These are phyloP conservation scores for Pseudococcus longispinus DNA, from an alignment of 2,888 invertebrate species.

Conservation along the genomic window DNA sequence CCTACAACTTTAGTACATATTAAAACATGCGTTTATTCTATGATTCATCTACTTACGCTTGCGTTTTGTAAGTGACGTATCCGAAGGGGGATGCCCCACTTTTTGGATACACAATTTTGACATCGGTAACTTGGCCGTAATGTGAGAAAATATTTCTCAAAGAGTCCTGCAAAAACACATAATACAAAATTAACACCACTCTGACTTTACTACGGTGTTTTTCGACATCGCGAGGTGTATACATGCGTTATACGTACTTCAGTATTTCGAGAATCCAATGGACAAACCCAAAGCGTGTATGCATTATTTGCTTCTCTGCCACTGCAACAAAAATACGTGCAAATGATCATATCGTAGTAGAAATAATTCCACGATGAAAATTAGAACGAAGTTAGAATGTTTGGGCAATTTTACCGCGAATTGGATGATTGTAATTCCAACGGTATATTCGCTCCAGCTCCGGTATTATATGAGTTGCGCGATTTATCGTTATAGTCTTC, in stretches of 20 bases:
- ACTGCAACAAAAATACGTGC: no score
- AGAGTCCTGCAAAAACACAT: background rate
- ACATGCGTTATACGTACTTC: background rate
- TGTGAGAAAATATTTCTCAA: background rate
- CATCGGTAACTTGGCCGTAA: background rate
- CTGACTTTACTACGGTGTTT: background rate
- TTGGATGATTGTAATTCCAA: background rate
- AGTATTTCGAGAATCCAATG: background rate
- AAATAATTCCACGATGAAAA: background rate
- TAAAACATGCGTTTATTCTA: no score
- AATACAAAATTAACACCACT: background rate
- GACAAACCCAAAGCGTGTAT: background rate
- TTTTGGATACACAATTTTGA: background rate
- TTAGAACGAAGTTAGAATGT: background rate
- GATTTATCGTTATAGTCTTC: background rate
- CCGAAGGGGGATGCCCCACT: background rate
- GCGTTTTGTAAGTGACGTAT: background rate
- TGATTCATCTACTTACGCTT: background rate
- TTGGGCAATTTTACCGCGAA: background rate
- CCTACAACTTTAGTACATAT: background rate
- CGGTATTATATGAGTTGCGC: background rate
- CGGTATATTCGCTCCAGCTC: background rate
- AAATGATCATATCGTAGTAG: background rate
- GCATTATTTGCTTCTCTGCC: background rate
- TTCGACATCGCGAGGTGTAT: background rate